These are phyloP conservation scores for Danio albolineatus DNA, from an alignment of 2,797 vertebrate species.

Conservation along the genomic window DNA sequence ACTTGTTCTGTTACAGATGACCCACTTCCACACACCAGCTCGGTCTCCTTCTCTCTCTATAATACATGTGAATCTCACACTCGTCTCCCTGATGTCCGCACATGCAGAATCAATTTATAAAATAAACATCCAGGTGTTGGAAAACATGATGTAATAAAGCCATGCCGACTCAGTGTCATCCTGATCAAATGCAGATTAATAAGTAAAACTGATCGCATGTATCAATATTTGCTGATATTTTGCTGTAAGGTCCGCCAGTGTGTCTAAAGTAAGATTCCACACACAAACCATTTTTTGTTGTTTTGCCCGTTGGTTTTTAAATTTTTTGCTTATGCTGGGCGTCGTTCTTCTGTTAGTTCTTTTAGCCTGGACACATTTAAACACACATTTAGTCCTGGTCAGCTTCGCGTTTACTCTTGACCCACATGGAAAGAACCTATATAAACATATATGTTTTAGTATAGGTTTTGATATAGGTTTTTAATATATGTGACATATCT, in stretches of 20 bases:
- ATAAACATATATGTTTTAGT: too few relatives aligned
- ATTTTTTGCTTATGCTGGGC: too few relatives aligned
- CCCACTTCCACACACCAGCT: constrained; percentile 45
- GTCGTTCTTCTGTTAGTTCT: too few relatives aligned
- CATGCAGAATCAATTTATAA: constrained; percentile 30
- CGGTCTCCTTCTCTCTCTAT: neutral
- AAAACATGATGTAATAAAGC: constrained; percentile 24
- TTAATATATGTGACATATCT: too few relatives aligned
- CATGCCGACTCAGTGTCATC: constrained; percentile 28
- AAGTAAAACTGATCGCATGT: neutral
- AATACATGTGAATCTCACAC: constrained; percentile 20
- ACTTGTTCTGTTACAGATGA: constrained; percentile 58
- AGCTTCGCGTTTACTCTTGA: too few relatives aligned
- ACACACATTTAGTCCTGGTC: too few relatives aligned
- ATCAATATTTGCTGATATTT: neutral
- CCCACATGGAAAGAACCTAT: too few relatives aligned
- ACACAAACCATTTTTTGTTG: neutral
- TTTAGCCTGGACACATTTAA: too few relatives aligned
- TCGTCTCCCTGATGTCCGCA: constrained; percentile 32
- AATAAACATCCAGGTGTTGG: constrained; percentile 44
- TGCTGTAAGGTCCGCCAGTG: neutral
- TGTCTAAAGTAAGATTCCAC: neutral
- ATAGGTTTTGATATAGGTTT: too few relatives aligned
- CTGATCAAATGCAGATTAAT: neutral
- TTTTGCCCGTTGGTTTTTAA: neutral